A percentile compares a stretch with the other conserved stretches of the same genome.
Evolutionary conservation across 1,140 invertebrate genomes (phyloP).

Genomic region (Diachasmimorpha longicaudata): DNA sequence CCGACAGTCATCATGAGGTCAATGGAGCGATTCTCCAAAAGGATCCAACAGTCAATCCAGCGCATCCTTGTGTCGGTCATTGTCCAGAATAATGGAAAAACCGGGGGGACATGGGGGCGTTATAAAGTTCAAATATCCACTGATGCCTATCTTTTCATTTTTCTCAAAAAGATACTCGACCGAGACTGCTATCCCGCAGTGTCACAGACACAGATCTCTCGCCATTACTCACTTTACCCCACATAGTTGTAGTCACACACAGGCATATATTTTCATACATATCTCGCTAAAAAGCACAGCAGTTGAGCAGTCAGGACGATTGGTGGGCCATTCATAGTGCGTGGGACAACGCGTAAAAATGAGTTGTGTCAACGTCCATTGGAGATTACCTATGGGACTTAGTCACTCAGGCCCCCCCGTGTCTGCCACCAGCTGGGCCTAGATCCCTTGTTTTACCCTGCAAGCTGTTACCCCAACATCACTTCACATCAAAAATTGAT

Average conservation of each 20-base stretch:
- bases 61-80: not conserved
- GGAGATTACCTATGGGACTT: not conserved
- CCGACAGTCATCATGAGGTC: not conserved
- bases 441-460: constrained; percentile 43
- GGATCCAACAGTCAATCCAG: not conserved
- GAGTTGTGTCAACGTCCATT: constrained; percentile 57
- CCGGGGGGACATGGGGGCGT: not conserved
- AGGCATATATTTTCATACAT: not conserved
- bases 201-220: not conserved
- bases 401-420: constrained; percentile 39
- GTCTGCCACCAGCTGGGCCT: constrained; percentile 50
- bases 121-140: not conserved
- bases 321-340: constrained; percentile 53
- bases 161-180: not conserved
- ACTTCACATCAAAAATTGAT: not conserved
- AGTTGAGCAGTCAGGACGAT: constrained; percentile 32
- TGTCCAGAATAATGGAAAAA: not conserved
- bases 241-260: not conserved
- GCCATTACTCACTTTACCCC: constrained; percentile 7
- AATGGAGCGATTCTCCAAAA: not conserved
- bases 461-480: not conserved
- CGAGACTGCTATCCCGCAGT: not conserved
- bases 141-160: constrained; percentile 9
- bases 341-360: constrained; percentile 59
- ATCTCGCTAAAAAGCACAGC: not conserved